A percentile compares a stretch with the other conserved stretches of the same genome.
Conservation (phyloP, 2,888 invertebrate genomes). For the Drosophila stalkeri region DNA sequence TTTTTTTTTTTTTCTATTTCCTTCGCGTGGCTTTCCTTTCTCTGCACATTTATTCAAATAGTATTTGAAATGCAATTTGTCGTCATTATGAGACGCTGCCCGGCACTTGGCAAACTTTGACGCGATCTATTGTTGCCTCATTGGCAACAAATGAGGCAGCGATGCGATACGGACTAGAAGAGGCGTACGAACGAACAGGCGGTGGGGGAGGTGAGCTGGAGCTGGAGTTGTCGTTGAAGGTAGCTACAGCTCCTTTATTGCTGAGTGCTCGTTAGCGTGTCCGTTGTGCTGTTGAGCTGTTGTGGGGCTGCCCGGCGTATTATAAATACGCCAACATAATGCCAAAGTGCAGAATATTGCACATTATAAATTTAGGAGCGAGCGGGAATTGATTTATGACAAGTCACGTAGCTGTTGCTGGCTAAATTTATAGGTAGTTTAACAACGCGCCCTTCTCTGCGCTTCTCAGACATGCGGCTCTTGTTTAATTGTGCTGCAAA, state of each 20-base stretch:
- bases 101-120: conserved; percentile 51
- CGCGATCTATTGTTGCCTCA: conserved; percentile 58
- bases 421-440: conserved; percentile 1
- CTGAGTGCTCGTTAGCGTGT: conserved; percentile 36
- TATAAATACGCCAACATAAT: conserved; percentile 46
- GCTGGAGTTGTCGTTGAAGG: not conserved
- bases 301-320: conserved; percentile 13
- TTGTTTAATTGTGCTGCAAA: conserved; percentile 21
- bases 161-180: conserved; percentile 1
- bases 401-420: conserved; percentile 66
- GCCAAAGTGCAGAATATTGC: conserved; percentile 56
- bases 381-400: conserved; percentile 73
- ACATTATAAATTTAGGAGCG: conserved; percentile 56
- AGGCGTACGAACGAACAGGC: not conserved
- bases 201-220: not conserved
- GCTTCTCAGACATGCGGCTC: conserved; percentile 18
- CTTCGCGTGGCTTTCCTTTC: conserved; percentile 1
- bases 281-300: conserved; percentile 18
- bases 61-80: conserved; percentile 65
- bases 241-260: conserved; percentile 18
- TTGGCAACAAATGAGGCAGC: conserved; percentile 41
- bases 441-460: conserved; percentile 1
- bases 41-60: conserved; percentile 13
- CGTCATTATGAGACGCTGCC: conserved; percentile 57
- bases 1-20: not conserved